These are phyloP conservation scores for Pampus argenteus DNA, from an alignment of 2,797 vertebrate species.

Conservation along the genomic window DNA sequence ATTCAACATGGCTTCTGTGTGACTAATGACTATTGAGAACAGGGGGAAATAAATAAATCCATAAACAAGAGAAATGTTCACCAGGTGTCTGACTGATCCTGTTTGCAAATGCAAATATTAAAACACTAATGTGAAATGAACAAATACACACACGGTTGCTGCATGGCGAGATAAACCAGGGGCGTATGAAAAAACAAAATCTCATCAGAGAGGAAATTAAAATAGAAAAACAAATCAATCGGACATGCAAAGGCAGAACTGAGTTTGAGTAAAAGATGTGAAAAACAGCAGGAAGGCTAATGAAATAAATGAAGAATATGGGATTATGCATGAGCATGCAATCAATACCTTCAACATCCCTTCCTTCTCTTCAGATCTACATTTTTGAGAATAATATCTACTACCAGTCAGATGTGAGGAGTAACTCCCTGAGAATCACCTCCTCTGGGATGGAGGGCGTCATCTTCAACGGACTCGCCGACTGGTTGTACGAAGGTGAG, in stretches of 20 bases:
- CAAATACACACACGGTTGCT: constrained; percentile 20
- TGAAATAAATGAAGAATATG: neutral
- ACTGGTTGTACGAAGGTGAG: constrained; percentile 91
- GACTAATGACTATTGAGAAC: neutral
- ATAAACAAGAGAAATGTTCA: neutral
- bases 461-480: constrained; percentile 94
- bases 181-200: constrained; percentile 1
- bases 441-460: constrained; percentile 95
- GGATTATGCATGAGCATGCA: neutral
- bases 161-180: constrained; percentile 9
- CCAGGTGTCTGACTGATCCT: constrained; percentile 13
- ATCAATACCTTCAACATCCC: neutral
- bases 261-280: neutral
- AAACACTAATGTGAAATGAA: constrained; percentile 32
- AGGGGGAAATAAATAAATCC: constrained; percentile 22
- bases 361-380: constrained; percentile 87
- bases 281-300: neutral
- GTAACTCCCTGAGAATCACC: constrained; percentile 93
- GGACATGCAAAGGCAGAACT: neutral
- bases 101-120: constrained; percentile 55
- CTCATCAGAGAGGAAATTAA: constrained; percentile 27
- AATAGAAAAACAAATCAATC: constrained; percentile 14
- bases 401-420: constrained; percentile 94
- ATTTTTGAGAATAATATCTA: constrained; percentile 99
- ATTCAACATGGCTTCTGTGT: neutral